Base-by-base conservation (phyloP, 2,888 invertebrate genomes). In the Ametastegia equiseti region DNA sequence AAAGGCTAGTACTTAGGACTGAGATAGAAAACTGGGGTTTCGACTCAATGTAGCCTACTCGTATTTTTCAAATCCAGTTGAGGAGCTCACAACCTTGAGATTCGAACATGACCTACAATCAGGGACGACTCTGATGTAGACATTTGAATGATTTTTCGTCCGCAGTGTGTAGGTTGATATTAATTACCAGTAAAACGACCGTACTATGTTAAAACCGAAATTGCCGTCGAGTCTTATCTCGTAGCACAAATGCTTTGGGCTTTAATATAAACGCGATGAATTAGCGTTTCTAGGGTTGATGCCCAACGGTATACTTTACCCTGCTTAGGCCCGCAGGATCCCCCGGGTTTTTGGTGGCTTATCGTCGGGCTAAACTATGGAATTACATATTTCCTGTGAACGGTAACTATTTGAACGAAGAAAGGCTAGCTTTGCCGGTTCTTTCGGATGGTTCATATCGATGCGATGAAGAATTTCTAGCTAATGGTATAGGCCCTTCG, bases 191-290 rank as follows among this genome's bases (percentile, higher is more conserved):
- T 54, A 19, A 23, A 23, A 1, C 54, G 23, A 11, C 23, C 11
- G 54, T 67, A 39, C 65, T 6, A 6, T 67, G n/a, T 67, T 39
- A 36, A 2, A n/a, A 13, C 15, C 45, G n/a, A 45, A 71, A 27
- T 27, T 71, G 27, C 47, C 45, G 1, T 30, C 27, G 15, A 47
- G 71, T 54, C 36, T 75, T 54, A 75, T 54, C 75, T 50, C 36
- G 5, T 27, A 50, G 54, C 50, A 23, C 19, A n/a, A 75, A 54
- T 45, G 54, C 75, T 23, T 23, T 19, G 15, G 54, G 75, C 36
- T 54, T 54, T 33, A 75, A n/a, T 50, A 47, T 33, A 50, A 73
- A 73, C 30, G 19, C 47, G 47, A 75, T 75, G 75, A 54, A 54
- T 54, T 36, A 33, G 45, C 75, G 75, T 30, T 50, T 75, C 54